Evolutionary conservation across 2,888 invertebrate species (phyloP).

Genomic region (Campopleginae sp.): DNA sequence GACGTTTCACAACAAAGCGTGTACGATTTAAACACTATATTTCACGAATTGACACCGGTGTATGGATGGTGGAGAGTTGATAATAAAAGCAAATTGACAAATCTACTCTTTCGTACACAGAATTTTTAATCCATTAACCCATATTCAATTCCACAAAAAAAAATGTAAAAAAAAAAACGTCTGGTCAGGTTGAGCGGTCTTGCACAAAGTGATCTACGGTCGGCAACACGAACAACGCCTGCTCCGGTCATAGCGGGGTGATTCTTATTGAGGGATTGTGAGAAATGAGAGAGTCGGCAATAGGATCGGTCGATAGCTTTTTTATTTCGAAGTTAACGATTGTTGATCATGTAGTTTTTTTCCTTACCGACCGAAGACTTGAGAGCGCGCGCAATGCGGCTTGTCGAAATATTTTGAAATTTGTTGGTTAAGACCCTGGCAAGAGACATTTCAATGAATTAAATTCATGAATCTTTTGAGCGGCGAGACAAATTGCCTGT

Average conservation of each 20-base stretch:
- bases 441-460: no score
- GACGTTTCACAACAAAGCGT: conserved; percentile 70
- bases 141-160: conserved; percentile 7
- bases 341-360: background rate
- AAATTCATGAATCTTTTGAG: no score
- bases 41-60: conserved; percentile 33
- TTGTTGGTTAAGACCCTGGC: no score
- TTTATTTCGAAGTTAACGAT: background rate
- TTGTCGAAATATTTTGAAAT: no score
- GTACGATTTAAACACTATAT: conserved; percentile 57
- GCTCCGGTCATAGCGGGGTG: no score
- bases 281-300: background rate
- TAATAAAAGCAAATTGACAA: conserved; percentile 60
- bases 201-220: conserved; percentile 8
- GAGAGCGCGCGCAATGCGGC: background rate
- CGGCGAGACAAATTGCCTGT: no score
- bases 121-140: conserved; percentile 31
- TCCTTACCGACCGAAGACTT: background rate
- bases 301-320: background rate
- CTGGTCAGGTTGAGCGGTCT: background rate
- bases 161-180: background rate
- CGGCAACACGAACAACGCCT: background rate
- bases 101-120: conserved; percentile 30
- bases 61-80: conserved; percentile 37
- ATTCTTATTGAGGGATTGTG: no score